phyloP scores from a whole-genome alignment of 2,888 invertebrate genomes.

The Ichneumoninae sp. region DNA sequence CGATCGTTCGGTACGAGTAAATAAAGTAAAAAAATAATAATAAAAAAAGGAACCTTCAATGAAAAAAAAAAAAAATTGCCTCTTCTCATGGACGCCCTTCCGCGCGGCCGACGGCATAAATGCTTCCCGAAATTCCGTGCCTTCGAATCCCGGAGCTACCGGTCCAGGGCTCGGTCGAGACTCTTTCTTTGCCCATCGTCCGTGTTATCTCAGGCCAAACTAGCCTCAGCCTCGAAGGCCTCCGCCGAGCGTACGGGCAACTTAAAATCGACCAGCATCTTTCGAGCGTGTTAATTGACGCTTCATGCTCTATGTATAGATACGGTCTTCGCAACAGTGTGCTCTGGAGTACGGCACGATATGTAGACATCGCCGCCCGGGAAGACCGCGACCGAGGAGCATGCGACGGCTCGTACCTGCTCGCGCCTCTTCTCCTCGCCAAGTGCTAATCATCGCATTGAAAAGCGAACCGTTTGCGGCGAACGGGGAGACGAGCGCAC shows the following conservation, averaged over 20 bases:
- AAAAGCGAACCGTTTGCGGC: constrained; percentile 76
- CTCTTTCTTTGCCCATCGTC: background rate
- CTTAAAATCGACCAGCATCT: constrained; percentile 58
- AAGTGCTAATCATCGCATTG: constrained; percentile 82
- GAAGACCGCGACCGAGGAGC: constrained; percentile 31
- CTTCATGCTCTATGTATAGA: constrained; percentile 29
- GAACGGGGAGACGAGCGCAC: constrained; percentile 30
- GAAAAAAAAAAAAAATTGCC: constrained; percentile 26
- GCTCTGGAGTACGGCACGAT: constrained; percentile 47
- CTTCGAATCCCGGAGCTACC: background rate
- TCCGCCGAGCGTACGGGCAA: constrained; percentile 43
- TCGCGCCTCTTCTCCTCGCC: constrained; percentile 66
- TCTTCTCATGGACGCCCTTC: background rate
- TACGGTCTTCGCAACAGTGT: background rate
- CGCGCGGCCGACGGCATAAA: too few relatives aligned
- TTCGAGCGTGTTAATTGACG: constrained; percentile 62
- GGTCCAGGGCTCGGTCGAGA: background rate
- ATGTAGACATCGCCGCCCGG: constrained; percentile 51
- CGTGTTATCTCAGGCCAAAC: background rate
- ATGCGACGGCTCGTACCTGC: constrained; percentile 64
- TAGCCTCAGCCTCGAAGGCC: background rate
- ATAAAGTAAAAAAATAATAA: constrained; percentile 45
- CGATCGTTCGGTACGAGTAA: constrained; percentile 49
- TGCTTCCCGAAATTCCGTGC: background rate
- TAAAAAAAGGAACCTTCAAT: constrained; percentile 37